Percentiles rank a stretch among this genome's conserved stretches.
Conservation (phyloP, 2,797 vertebrate genomes). For the Melopsittacus undulatus region DNA sequence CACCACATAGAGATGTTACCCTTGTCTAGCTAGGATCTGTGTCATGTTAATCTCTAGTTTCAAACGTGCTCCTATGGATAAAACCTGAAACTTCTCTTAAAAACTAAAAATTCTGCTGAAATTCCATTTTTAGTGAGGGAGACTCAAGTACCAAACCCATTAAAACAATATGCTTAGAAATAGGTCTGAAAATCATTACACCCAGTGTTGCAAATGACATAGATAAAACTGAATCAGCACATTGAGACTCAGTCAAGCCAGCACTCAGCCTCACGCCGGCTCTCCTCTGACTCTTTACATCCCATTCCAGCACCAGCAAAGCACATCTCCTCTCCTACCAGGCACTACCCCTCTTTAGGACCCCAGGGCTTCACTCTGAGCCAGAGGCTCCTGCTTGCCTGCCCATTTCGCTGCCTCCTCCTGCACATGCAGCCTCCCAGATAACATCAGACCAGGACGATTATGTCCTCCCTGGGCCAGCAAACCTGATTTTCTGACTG, state of each 20-base stretch:
- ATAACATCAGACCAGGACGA: slow-evolving; percentile 29
- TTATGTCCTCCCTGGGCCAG: neutral
- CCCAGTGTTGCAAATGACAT: neutral
- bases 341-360: neutral
- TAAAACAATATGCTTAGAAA: neutral
- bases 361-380: neutral
- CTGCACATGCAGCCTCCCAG: neutral
- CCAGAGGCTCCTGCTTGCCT: neutral
- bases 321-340: neutral
- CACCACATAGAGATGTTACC: accelerated
- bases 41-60: accelerated
- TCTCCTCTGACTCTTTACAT: accelerated
- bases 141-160: neutral
- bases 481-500: slow-evolving; percentile 52
- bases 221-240: neutral
- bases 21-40: accelerated
- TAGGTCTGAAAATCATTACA: neutral
- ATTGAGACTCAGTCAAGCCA: neutral
- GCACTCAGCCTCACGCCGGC: accelerated
- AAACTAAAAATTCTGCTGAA: neutral
- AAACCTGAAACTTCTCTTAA: accelerated
- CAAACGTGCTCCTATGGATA: accelerated
- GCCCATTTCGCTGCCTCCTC: neutral
- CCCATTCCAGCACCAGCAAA: neutral
- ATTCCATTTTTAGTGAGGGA: neutral